These are phyloP conservation scores for Dendrolimus kikuchii DNA, from an alignment of 1,140 invertebrate genomes.

Conservation along the genomic window DNA sequence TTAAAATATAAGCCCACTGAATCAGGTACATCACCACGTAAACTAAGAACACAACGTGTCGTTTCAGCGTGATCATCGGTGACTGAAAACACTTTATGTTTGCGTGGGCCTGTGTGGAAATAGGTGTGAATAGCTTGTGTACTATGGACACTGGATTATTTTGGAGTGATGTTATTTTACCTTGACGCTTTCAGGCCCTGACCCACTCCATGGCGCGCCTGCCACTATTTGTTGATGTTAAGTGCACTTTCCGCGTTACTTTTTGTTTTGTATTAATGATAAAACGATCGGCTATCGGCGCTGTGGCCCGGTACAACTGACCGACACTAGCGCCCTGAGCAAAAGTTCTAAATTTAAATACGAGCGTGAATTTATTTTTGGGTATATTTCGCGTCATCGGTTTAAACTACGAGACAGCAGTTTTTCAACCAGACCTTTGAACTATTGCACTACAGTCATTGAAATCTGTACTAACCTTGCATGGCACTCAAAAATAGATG, in stretches of 20 bases:
- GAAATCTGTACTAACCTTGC: too few species aligned
- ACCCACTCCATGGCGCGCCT: conserved; percentile 25
- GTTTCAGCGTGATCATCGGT: conserved; percentile 53
- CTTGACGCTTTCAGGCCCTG: conserved; percentile 39
- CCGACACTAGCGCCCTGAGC: conserved; percentile 44
- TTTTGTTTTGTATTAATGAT: conserved; percentile 26
- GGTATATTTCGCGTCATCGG: conserved; percentile 62
- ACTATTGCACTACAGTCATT: too few species aligned
- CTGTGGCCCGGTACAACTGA: conserved; percentile 62
- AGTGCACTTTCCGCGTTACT: conserved; percentile 32
- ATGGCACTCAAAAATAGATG: too few species aligned
- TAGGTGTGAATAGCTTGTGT: conserved; percentile 68
- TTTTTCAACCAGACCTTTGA: too few species aligned
- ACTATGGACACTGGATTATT: conserved; percentile 56
- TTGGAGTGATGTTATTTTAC: conserved; percentile 52
- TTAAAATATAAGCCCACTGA: conserved; percentile 43
- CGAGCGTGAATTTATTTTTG: conserved; percentile 69
- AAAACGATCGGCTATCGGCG: conserved; percentile 56
- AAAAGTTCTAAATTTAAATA: conserved; percentile 69
- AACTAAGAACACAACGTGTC: conserved; percentile 67
- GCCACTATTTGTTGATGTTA: conserved; percentile 39
- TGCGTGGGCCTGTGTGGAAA: conserved; percentile 69
- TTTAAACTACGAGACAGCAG: too few species aligned
- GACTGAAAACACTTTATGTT: conserved; percentile 64
- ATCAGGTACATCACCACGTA: conserved; percentile 39